Evolutionary conservation across 2,888 invertebrate species (phyloP).

Genomic region (Brachypalpus laphriformis): DNA sequence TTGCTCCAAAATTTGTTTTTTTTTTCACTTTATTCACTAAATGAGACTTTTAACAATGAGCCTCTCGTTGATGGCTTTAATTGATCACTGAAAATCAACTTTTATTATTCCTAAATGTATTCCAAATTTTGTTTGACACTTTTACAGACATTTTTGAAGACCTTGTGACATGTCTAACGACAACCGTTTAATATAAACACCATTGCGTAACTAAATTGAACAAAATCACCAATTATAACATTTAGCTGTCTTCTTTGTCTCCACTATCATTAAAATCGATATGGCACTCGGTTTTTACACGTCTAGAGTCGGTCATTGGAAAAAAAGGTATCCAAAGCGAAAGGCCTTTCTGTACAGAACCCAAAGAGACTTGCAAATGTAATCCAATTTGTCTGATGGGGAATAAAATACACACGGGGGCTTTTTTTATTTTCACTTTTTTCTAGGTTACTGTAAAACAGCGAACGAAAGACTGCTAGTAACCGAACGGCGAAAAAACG

Average conservation of each 20-base stretch:
- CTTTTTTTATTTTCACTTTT: slow-evolving; percentile 11
- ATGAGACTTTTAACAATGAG: too few relatives aligned
- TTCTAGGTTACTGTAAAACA: slow-evolving; percentile 65
- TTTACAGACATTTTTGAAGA: not conserved
- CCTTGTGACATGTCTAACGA: slow-evolving; percentile 9
- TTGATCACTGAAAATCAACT: not conserved
- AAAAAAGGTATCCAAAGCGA: slow-evolving; percentile 35
- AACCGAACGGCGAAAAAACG: not conserved
- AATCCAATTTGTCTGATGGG: slow-evolving; percentile 68
- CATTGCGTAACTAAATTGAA: slow-evolving; percentile 57
- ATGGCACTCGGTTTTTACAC: slow-evolving; percentile 48
- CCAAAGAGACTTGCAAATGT: slow-evolving; percentile 51
- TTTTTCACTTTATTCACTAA: too few relatives aligned
- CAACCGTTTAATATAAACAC: slow-evolving; percentile 62
- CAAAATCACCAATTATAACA: slow-evolving; percentile 59
- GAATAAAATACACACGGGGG: slow-evolving; percentile 14
- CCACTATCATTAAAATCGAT: slow-evolving; percentile 59
- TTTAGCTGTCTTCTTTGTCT: slow-evolving; percentile 64
- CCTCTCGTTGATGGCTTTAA: too few relatives aligned
- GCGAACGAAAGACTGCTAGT: not conserved
- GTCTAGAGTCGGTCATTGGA: slow-evolving; percentile 69
- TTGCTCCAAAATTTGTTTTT: too few relatives aligned
- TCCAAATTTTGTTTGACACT: not conserved
- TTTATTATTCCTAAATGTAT: not conserved
- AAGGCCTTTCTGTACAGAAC: slow-evolving; percentile 32